Evolutionary conservation across 2,888 invertebrate species (phyloP).

Genomic region (Thymelicus acteon): DNA sequence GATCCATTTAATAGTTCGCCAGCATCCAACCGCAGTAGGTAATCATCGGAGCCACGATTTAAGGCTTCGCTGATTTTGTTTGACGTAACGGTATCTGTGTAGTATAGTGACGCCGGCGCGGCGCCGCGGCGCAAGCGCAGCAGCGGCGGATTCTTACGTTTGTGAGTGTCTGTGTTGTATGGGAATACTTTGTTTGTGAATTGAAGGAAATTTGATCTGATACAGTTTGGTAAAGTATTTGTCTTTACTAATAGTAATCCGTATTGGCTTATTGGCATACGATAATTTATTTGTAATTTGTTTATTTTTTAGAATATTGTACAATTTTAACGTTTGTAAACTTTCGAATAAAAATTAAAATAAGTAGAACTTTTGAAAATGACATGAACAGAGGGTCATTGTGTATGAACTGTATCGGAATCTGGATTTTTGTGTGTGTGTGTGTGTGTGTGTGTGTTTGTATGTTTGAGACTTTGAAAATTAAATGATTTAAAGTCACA

Average conservation of each 20-base stretch:
- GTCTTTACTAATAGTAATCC: too few species aligned
- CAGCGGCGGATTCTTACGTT: neutral
- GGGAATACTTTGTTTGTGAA: neutral
- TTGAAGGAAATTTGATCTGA: neutral
- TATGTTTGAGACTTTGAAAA: neutral
- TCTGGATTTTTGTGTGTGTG: too few species aligned
- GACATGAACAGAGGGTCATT: too few species aligned
- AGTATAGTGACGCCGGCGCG: neutral
- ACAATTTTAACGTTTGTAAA: neutral
- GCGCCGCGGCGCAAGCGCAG: neutral
- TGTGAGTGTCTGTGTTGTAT: too few species aligned
- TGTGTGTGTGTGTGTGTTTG: neutral
- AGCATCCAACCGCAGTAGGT: too few species aligned
- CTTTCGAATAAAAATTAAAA: neutral
- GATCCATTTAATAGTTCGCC: too few species aligned
- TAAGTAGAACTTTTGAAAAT: too few species aligned
- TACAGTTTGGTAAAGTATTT: neutral
- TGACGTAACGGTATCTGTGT: neutral
- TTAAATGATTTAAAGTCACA: neutral
- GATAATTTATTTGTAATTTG: too few species aligned
- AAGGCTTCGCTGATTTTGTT: constrained; percentile 6
- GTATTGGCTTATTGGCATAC: too few species aligned
- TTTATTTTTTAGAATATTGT: neutral
- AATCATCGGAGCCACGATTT: neutral
- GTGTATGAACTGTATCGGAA: too few species aligned